Conservation (phyloP, 1,140 invertebrate genomes). For the Psix sp. region DNA sequence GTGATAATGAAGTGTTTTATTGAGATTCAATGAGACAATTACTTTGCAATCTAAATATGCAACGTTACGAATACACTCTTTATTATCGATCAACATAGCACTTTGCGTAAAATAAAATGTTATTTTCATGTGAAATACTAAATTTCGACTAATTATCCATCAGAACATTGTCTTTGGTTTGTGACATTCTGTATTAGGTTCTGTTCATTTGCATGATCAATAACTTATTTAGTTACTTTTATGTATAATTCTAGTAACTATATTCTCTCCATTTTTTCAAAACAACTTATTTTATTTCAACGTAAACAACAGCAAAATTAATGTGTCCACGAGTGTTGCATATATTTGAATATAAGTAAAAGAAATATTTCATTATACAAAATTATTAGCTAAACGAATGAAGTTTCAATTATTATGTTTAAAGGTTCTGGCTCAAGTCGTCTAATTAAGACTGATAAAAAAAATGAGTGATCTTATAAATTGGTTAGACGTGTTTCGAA, state of each 20-base stretch:
- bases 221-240: too few relatives aligned
- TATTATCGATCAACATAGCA: conserved; percentile 41
- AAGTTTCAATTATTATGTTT: conserved; percentile 33
- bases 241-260: conserved; percentile 8
- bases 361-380: too few relatives aligned
- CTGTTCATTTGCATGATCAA: too few relatives aligned
- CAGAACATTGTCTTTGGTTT: conserved; percentile 21
- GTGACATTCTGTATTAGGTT: too few relatives aligned
- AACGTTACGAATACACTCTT: conserved; percentile 44
- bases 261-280: too few relatives aligned
- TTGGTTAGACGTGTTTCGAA: conserved; percentile 45
- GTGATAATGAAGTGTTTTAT: conserved; percentile 49
- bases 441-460: conserved; percentile 34
- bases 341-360: too few relatives aligned
- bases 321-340: too few relatives aligned
- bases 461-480: conserved; percentile 43
- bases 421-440: conserved; percentile 17
- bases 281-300: too few relatives aligned
- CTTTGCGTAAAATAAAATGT: conserved; percentile 21
- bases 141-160: conserved; percentile 41
- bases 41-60: conserved; percentile 51
- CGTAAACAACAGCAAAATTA: too few relatives aligned
- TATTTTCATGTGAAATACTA: conserved; percentile 39
- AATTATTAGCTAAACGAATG: too few relatives aligned
- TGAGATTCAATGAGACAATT: conserved; percentile 41